Evolutionary conservation across 2,113 vertebrate species (phyloP).

Genomic region (Melanerpes aurifrons): DNA sequence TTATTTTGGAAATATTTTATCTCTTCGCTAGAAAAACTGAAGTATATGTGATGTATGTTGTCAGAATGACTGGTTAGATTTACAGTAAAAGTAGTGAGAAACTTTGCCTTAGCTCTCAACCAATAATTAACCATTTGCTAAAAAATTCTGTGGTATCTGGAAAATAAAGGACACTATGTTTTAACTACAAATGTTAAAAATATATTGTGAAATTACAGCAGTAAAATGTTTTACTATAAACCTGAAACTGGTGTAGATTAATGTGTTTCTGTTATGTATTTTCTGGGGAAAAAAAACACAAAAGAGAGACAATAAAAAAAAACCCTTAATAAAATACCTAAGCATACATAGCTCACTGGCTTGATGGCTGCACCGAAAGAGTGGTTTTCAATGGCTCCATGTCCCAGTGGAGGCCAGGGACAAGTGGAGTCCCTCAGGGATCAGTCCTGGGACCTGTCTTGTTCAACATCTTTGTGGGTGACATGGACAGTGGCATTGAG

Average conservation of each 20-base stretch:
- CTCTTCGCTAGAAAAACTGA: not conserved
- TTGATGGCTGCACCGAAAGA: too few species aligned
- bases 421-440: too few species aligned
- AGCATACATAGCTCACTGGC: not conserved
- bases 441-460: too few species aligned
- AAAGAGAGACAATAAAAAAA: not conserved
- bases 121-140: not conserved
- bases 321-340: not conserved
- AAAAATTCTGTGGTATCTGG: not conserved
- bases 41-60: not conserved
- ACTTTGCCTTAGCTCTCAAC: not conserved
- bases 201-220: not conserved
- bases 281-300: not conserved
- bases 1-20: not conserved
- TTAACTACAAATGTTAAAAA: not conserved
- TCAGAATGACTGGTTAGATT: not conserved
- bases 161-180: not conserved
- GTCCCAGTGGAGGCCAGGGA: too few species aligned
- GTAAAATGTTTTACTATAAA: not conserved
- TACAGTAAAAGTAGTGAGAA: not conserved
- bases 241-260: rapidly evolving
- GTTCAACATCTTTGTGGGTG: too few species aligned
- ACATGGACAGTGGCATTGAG: too few species aligned
- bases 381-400: too few species aligned
- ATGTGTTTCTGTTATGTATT: not conserved